Conservation (phyloP, 2,797 vertebrate species). For the Falco novaeseelandiae region DNA sequence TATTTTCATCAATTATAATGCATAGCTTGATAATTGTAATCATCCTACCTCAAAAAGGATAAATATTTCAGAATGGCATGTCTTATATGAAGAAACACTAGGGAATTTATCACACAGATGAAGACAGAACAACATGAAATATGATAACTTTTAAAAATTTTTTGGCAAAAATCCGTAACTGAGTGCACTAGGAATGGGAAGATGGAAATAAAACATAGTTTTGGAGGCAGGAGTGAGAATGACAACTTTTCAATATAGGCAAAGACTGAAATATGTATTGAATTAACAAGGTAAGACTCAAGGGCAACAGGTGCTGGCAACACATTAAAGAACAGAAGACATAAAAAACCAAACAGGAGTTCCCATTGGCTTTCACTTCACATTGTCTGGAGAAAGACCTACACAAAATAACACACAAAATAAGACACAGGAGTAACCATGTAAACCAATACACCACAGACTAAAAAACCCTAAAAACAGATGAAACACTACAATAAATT, state of each 20-base stretch:
- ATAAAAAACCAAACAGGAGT: not conserved
- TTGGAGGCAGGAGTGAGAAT: not conserved
- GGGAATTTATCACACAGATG: not conserved
- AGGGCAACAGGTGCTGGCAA: not conserved
- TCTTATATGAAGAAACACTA: not conserved
- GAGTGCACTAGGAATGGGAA: not conserved
- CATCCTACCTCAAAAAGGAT: not conserved
- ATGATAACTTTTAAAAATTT: not conserved
- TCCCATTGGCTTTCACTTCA: not conserved
- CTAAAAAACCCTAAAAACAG: not conserved
- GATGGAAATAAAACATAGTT: not conserved
- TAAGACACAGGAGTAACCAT: not conserved
- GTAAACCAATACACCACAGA: not conserved
- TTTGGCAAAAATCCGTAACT: not conserved
- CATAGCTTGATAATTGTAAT: not conserved
- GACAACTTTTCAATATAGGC: not conserved
- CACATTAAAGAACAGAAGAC: not conserved
- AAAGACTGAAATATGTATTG: not conserved
- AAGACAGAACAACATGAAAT: not conserved
- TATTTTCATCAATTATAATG: not conserved
- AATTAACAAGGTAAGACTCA: not conserved
- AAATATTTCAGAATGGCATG: not conserved
- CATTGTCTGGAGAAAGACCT: not conserved
- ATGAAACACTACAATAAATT: not conserved
- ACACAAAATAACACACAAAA: not conserved